Evolutionary conservation across 2,888 invertebrate genomes (phyloP).

Genomic region (Callimorpha dominula): DNA sequence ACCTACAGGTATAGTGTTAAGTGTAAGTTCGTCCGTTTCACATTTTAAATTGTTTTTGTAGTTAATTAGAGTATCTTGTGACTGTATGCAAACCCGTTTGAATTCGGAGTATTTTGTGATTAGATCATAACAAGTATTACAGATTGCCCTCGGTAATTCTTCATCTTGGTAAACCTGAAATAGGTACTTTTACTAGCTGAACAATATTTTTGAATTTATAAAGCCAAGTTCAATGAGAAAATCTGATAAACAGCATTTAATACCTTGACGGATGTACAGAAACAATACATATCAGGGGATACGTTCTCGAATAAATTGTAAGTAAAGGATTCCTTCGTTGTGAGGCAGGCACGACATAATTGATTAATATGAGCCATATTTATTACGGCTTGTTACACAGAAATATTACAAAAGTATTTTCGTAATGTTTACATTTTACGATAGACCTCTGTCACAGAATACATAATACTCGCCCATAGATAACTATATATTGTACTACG

Average conservation of each 20-base stretch:
- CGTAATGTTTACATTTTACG: conserved; percentile 10
- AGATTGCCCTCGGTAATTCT: conserved; percentile 72
- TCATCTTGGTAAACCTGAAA: conserved; percentile 70
- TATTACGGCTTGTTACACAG: not conserved
- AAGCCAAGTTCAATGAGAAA: not conserved
- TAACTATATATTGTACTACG: no score
- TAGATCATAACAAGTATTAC: conserved; percentile 69
- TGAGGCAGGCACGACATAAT: conserved; percentile 78
- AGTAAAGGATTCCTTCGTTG: conserved; percentile 63
- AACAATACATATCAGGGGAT: conserved; percentile 70
- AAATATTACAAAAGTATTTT: not conserved
- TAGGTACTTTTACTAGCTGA: not conserved
- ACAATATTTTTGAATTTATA: not conserved
- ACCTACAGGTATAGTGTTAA: conserved; percentile 17
- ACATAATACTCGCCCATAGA: no score
- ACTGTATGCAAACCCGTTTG: conserved; percentile 74
- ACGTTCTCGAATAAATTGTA: conserved; percentile 72
- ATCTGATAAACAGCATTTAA: not conserved
- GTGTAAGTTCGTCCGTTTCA: conserved; percentile 27
- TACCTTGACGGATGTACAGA: conserved; percentile 81
- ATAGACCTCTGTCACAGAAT: no score
- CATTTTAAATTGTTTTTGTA: conserved; percentile 50
- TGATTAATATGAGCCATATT: conserved; percentile 56
- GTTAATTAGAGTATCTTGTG: conserved; percentile 66
- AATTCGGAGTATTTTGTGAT: conserved; percentile 71